Conservation (phyloP, 2,888 invertebrate genomes). For the Heteromurus nitidus region DNA sequence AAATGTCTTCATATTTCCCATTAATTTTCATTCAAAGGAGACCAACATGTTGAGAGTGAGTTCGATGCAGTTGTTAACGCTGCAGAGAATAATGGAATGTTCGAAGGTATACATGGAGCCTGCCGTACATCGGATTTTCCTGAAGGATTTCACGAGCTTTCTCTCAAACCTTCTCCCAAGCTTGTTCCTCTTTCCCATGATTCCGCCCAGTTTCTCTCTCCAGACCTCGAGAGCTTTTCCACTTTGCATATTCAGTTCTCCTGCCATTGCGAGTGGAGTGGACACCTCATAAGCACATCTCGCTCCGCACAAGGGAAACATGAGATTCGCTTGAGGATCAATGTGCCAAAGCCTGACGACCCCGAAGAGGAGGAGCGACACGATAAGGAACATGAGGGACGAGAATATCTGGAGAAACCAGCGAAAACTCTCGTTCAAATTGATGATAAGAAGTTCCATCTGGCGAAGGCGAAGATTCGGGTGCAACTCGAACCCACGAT, state of each 20-base stretch:
- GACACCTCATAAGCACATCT: slow-evolving; percentile 30
- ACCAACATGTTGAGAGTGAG: no score
- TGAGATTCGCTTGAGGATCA: not conserved
- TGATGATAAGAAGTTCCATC: not conserved
- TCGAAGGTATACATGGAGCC: no score
- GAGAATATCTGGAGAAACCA: slow-evolving; percentile 45
- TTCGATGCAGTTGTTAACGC: no score
- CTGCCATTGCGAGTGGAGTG: slow-evolving; percentile 15
- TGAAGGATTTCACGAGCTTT: no score
- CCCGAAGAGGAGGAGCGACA: slow-evolving; percentile 47
- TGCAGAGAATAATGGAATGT: no score
- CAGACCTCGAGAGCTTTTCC: not conserved
- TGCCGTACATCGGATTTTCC: no score
- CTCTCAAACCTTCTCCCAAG: no score
- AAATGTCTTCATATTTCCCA: no score
- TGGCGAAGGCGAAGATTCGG: not conserved
- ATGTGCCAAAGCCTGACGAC: slow-evolving; percentile 35
- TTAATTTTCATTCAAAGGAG: no score
- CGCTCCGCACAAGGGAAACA: slow-evolving; percentile 32
- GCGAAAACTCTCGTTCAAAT: slow-evolving; percentile 31
- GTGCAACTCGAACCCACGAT: not conserved
- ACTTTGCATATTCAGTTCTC: slow-evolving; percentile 6
- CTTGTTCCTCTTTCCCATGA: no score
- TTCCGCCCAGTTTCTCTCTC: not conserved
- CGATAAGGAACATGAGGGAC: slow-evolving; percentile 23